A percentile compares a stretch with the other conserved stretches of the same genome.
Conservation (phyloP, 23 tunicate species). For the Clavelina lepadiformis region DNA sequence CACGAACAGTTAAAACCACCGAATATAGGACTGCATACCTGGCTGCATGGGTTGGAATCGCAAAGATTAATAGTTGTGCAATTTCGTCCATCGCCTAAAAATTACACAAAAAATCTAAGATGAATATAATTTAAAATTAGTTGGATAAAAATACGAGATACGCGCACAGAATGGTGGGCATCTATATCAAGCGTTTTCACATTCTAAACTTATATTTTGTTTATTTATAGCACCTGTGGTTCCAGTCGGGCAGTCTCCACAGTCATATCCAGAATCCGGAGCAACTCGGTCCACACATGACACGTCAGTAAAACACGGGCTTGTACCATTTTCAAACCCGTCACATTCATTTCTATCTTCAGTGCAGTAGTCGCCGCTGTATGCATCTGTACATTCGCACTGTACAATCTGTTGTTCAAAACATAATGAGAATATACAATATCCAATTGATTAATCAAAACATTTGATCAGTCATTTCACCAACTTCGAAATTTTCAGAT, state of each 20-base stretch:
- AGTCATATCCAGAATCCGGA: constrained; percentile 33
- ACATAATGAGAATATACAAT: no score
- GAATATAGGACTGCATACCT: constrained; percentile 15
- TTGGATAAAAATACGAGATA: no score
- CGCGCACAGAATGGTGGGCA: no score
- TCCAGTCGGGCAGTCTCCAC: constrained; percentile 51
- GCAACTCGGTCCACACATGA: constrained; percentile 45
- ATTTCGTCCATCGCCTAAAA: constrained; percentile 49
- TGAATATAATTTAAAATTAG: no score
- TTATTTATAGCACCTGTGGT: constrained; percentile 51
- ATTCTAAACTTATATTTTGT: no score
- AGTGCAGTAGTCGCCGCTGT: constrained; percentile 22
- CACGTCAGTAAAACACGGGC: constrained; percentile 32
- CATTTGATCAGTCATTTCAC: no score
- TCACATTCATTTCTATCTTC: constrained; percentile 49
- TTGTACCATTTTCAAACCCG: no score
- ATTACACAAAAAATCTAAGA: no score
- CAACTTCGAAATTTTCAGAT: constrained; percentile 14
- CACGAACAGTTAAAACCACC: constrained; percentile 38
- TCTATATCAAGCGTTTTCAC: no score
- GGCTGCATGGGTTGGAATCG: constrained; percentile 36
- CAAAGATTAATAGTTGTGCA: constrained; percentile 43
- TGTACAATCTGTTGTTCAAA: constrained; percentile 46
- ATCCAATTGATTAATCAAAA: no score
- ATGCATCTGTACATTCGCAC: constrained; percentile 48